Evolutionary conservation across 2,797 vertebrate species (phyloP).

Genomic region (Enoplosus armatus): DNA sequence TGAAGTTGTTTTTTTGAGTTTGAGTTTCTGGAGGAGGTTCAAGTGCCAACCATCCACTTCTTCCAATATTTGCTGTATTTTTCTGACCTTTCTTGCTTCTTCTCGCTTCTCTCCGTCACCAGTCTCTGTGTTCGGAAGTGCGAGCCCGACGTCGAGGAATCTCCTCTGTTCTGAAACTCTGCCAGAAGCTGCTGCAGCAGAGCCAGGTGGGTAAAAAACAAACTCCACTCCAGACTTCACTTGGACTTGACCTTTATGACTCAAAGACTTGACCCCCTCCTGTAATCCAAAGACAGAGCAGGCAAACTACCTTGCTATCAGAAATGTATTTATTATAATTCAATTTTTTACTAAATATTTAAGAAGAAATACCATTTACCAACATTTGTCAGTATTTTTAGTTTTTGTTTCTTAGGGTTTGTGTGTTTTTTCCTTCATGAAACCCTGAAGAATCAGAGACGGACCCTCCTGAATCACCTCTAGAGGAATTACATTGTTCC

Average conservation of each 20-base stretch:
- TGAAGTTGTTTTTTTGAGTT: neutral
- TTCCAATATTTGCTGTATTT: neutral
- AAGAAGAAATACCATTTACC: neutral
- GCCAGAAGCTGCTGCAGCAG: slow-evolving; percentile 94
- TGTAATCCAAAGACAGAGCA: neutral
- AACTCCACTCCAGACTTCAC: too few relatives aligned
- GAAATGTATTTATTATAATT: neutral
- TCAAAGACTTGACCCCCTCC: neutral
- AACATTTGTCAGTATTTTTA: neutral
- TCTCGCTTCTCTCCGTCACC: neutral
- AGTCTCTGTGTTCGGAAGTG: slow-evolving; percentile 94
- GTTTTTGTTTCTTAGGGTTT: neutral
- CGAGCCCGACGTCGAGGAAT: slow-evolving; percentile 91
- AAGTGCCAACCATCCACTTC: neutral
- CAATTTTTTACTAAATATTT: too few relatives aligned
- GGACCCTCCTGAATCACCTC: neutral
- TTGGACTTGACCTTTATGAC: neutral
- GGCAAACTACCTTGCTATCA: too few relatives aligned
- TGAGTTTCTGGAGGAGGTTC: neutral
- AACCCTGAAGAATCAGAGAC: neutral
- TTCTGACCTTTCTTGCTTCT: neutral
- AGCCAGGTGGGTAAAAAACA: slow-evolving; percentile 81
- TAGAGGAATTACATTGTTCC: neutral
- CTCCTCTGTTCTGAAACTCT: slow-evolving; percentile 92
- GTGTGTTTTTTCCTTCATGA: neutral